These are phyloP conservation scores for Recurvirostra avosetta DNA, from an alignment of 2,113 vertebrate genomes.

Conservation along the genomic window DNA sequence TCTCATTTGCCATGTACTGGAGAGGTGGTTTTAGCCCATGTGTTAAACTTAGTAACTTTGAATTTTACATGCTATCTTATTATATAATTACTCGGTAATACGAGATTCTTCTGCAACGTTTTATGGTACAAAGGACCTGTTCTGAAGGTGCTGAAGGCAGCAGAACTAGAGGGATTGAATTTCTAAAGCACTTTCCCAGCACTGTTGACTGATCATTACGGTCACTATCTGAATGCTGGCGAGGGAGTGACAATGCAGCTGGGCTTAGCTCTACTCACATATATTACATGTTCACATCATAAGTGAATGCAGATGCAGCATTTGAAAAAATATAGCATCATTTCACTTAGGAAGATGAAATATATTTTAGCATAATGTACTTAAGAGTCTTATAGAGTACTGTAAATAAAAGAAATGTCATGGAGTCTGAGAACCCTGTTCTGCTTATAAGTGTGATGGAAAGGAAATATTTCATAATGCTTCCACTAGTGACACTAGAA, in stretches of 20 bases:
- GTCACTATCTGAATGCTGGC: background rate
- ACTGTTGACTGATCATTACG: background rate
- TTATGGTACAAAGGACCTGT: background rate
- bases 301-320: background rate
- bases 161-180: background rate
- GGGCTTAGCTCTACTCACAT: background rate
- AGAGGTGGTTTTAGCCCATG: background rate
- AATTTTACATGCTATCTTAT: background rate
- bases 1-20: background rate
- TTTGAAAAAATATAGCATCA: background rate
- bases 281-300: background rate
- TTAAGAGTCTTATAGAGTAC: background rate
- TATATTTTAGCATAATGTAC: background rate
- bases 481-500: background rate
- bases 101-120: background rate
- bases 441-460: background rate
- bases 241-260: background rate
- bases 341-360: background rate
- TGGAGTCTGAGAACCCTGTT: background rate
- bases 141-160: background rate
- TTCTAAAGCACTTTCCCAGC: background rate
- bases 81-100: background rate
- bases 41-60: background rate
- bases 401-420: background rate
- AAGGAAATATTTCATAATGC: background rate